A percentile compares a stretch with the other conserved stretches of the same genome.
Evolutionary conservation across 1,140 invertebrate species (phyloP).

Genomic region (Helicoverpa armigera): DNA sequence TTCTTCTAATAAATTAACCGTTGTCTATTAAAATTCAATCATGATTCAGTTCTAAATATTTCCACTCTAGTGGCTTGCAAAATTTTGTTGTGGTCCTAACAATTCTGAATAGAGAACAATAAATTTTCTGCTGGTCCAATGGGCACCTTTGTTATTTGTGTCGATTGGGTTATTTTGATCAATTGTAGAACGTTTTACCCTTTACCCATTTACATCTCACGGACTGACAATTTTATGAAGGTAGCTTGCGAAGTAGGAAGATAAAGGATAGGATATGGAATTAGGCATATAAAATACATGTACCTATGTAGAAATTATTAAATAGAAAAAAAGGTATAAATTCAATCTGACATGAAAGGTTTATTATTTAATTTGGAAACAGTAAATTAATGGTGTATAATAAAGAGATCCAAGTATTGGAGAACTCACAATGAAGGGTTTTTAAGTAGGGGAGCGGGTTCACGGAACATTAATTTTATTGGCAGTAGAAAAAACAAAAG

Average conservation of each 20-base stretch:
- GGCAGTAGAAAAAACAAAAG: no score
- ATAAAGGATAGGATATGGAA: neutral
- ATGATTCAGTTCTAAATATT: constrained; percentile 45
- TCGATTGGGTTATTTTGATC: constrained; percentile 38
- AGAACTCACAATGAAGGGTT: neutral
- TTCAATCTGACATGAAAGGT: neutral
- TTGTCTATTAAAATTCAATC: neutral
- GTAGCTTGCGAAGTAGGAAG: neutral
- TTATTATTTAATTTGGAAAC: constrained; percentile 5
- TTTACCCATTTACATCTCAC: neutral
- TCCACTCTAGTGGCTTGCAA: constrained; percentile 55
- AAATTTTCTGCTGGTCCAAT: constrained; percentile 54
- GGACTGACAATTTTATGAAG: neutral
- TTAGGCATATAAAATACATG: neutral
- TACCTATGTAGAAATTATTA: neutral
- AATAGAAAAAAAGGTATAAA: no score
- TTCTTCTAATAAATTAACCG: neutral
- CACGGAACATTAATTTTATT: no score
- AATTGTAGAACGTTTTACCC: constrained; percentile 9
- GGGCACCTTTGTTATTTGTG: constrained; percentile 52
- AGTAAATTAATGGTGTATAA: neutral
- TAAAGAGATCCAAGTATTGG: neutral
- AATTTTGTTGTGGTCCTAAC: constrained; percentile 58
- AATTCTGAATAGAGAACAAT: constrained; percentile 57
- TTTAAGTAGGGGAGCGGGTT: no score